phyloP scores from a whole-genome alignment of 2,797 vertebrate genomes.

The Cichlasoma orientale region DNA sequence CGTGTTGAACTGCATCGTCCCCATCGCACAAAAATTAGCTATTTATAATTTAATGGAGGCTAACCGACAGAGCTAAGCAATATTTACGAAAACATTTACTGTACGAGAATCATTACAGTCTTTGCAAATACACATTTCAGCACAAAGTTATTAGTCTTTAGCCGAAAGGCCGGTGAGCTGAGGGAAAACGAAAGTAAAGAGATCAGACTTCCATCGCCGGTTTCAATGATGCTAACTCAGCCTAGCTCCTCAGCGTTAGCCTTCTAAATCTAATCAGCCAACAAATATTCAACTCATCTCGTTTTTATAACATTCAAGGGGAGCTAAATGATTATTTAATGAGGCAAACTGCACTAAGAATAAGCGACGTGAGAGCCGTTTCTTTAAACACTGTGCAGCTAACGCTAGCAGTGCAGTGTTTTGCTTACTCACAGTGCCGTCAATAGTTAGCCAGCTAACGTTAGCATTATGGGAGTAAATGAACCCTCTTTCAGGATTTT shows the following conservation, averaged over 20 bases:
- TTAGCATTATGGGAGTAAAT: slow-evolving; percentile 1
- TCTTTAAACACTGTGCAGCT: slow-evolving; percentile 4
- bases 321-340: rapidly evolving
- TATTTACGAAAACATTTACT: not conserved
- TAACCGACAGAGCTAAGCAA: not conserved
- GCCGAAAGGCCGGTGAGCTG: not conserved
- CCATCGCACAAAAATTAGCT: not conserved
- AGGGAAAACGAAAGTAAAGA: slow-evolving; percentile 65
- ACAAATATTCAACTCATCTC: too few relatives aligned
- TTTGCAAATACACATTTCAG: rapidly evolving
- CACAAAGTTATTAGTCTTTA: not conserved
- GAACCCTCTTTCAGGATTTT: rapidly evolving
- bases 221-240: slow-evolving; percentile 28
- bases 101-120: not conserved
- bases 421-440: slow-evolving; percentile 78
- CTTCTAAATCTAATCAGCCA: not conserved
- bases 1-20: not conserved
- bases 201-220: not conserved
- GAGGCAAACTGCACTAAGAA: rapidly evolving
- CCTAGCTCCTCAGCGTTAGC: slow-evolving; percentile 8
- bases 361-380: not conserved
- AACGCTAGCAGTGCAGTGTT: slow-evolving; percentile 53
- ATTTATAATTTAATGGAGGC: not conserved
- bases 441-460: slow-evolving; percentile 36
- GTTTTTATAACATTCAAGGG: not conserved